These are phyloP conservation scores for Glomeris maerens DNA, from an alignment of 1,140 invertebrate genomes.

Conservation along the genomic window DNA sequence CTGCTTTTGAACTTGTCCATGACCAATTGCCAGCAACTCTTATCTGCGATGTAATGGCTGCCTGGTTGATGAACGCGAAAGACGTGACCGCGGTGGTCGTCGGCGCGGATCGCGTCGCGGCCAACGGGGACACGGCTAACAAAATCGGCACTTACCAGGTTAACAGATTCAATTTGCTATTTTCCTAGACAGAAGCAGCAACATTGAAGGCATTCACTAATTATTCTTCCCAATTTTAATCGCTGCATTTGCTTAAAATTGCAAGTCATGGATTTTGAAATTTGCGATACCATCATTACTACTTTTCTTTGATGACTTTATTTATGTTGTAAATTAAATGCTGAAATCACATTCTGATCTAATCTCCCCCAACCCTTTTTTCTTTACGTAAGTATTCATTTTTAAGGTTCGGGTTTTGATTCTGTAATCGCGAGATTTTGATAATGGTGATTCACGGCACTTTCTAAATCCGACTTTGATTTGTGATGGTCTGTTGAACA, in stretches of 20 bases:
- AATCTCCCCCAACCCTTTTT: too few relatives aligned
- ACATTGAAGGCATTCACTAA: neutral
- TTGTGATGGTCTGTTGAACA: neutral
- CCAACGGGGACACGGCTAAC: conserved; percentile 97
- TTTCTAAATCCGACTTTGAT: too few relatives aligned
- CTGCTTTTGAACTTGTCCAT: conserved; percentile 85
- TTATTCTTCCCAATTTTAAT: conserved; percentile 8
- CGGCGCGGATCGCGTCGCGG: conserved; percentile 78
- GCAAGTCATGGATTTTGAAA: conserved; percentile 7
- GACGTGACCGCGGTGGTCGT: conserved; percentile 63
- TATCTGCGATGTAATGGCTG: conserved; percentile 91
- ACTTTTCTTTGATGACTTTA: too few relatives aligned
- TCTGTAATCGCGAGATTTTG: too few relatives aligned
- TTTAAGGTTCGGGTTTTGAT: too few relatives aligned
- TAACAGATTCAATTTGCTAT: conserved; percentile 13
- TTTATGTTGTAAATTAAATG: too few relatives aligned
- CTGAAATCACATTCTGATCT: too few relatives aligned
- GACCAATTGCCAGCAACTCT: conserved; percentile 86
- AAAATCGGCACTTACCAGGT: conserved; percentile 97
- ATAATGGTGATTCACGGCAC: too few relatives aligned
- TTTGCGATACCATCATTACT: neutral
- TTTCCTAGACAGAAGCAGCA: neutral
- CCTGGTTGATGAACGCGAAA: conserved; percentile 62
- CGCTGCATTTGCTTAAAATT: neutral
- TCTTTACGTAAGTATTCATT: too few relatives aligned